Conservation (phyloP, 2,113 vertebrate species). For the Pomatorhinus ruficollis region DNA sequence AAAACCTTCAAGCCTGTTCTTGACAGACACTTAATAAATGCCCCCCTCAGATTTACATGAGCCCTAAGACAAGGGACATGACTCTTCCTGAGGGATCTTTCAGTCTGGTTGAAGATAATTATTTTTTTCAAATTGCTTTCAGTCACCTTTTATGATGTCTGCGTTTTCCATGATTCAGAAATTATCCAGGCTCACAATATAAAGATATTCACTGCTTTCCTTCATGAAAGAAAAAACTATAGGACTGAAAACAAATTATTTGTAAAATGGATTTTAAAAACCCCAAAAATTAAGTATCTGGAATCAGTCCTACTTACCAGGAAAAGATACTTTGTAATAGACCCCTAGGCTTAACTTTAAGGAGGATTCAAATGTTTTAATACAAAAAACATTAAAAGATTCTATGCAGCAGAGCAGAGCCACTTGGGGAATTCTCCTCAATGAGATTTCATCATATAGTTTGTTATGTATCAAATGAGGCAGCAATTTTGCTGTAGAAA, state of each 20-base stretch:
- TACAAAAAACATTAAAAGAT: neutral
- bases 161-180: neutral
- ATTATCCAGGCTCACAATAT: neutral
- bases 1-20: neutral
- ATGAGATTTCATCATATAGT: slow-evolving; percentile 2
- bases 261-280: neutral
- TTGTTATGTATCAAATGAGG: neutral
- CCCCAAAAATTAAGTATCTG: neutral
- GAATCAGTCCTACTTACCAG: neutral
- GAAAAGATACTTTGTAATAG: neutral
- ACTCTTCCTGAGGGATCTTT: neutral
- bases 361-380: slow-evolving; percentile 12
- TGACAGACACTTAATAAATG: neutral
- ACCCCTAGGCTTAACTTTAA: neutral
- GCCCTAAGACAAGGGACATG: neutral
- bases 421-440: neutral
- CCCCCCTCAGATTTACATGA: neutral
- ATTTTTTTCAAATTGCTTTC: neutral
- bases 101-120: neutral
- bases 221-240: neutral
- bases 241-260: neutral
- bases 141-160: neutral
- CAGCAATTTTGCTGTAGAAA: neutral
- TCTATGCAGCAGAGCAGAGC: neutral
- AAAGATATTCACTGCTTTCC: neutral